Conservation (phyloP, 2,888 invertebrate genomes). For the Drosophila meridionalis region DNA sequence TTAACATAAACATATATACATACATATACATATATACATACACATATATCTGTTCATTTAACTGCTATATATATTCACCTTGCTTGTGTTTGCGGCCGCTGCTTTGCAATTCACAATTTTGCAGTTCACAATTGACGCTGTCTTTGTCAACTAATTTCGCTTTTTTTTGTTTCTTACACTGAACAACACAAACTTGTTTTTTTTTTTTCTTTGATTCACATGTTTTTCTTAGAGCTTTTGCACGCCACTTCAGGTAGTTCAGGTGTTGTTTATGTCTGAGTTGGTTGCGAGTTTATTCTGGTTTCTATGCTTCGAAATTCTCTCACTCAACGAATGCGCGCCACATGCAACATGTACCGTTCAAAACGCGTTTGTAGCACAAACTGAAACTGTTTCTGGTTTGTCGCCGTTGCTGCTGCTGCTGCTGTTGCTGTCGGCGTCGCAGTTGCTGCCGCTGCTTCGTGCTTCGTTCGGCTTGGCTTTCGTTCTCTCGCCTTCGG, state of each 20-base stretch:
- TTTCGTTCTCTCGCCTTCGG: slow-evolving; percentile 38
- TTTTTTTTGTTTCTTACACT: not conserved
- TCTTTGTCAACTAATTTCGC: slow-evolving; percentile 12
- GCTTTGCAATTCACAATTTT: slow-evolving; percentile 33
- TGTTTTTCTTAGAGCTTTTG: not conserved
- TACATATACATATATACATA: too few species aligned
- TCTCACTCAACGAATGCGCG: slow-evolving; percentile 28
- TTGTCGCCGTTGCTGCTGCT: slow-evolving; percentile 11
- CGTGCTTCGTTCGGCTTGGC: slow-evolving; percentile 10
- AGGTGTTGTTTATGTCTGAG: not conserved
- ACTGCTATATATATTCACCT: slow-evolving; percentile 56
- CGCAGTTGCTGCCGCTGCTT: slow-evolving; percentile 16
- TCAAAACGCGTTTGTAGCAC: slow-evolving; percentile 80
- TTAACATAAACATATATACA: slow-evolving; percentile 9
- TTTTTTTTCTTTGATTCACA: slow-evolving; percentile 26
- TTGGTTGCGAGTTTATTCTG: slow-evolving; percentile 43
- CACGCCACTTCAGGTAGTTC: not conserved
- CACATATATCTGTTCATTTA: not conserved
- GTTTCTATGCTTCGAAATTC: slow-evolving; percentile 17
- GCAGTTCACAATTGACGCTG: slow-evolving; percentile 20
- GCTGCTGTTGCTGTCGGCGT: not conserved
- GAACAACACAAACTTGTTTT: slow-evolving; percentile 17
- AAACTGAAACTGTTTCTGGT: slow-evolving; percentile 79
- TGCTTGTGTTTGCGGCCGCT: slow-evolving; percentile 17
- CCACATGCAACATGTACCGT: slow-evolving; percentile 72